These are phyloP conservation scores for Diplosoma virens DNA, from an alignment of 23 tunicate genomes.

Conservation along the genomic window DNA sequence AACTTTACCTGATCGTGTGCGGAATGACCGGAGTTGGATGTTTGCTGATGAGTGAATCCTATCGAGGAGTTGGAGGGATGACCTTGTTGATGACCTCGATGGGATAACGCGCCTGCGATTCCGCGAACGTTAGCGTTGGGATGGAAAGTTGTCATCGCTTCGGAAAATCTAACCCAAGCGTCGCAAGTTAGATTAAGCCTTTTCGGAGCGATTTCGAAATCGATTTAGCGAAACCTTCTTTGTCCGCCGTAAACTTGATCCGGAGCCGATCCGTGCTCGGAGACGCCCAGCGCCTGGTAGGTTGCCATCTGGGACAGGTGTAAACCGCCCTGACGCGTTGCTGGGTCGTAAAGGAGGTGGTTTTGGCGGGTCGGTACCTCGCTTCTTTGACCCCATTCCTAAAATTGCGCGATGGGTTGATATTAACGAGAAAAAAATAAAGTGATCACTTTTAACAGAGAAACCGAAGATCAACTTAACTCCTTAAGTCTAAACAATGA, in stretches of 20 bases:
- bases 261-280: background rate
- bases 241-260: background rate
- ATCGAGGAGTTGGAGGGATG: background rate
- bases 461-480: no score
- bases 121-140: background rate
- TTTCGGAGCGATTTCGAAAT: no score
- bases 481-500: no score
- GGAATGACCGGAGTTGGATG: background rate
- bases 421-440: background rate
- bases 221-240: no score
- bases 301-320: conserved; percentile 19
- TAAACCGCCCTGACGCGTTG: background rate
- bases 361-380: conserved; percentile 6
- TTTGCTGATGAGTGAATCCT: background rate
- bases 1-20: conserved; percentile 18
- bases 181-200: no score
- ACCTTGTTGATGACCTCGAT: background rate
- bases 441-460: no score
- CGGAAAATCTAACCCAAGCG: conserved; percentile 13
- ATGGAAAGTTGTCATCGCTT: conserved; percentile 3
- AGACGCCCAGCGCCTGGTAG: conserved; percentile 17
- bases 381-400: conserved; percentile 22
- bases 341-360: background rate
- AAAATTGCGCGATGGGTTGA: no score
- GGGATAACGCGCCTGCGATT: background rate